Percentiles rank a stretch among this genome's conserved stretches.
phyloP scores from a whole-genome alignment of 2,888 invertebrate genomes.

The Volucella inanis region DNA sequence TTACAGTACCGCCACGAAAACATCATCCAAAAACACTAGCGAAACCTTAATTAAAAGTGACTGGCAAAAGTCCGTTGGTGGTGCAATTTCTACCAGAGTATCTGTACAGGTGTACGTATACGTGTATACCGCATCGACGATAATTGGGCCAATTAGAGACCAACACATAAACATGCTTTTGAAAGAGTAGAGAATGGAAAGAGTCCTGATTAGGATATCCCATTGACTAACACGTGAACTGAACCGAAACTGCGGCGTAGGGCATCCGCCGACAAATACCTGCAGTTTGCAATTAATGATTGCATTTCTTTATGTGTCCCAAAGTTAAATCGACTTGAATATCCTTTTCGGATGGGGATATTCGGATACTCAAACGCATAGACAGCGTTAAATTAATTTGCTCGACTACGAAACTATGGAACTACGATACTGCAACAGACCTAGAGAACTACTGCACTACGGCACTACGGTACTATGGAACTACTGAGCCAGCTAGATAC shows the following conservation, averaged over 20 bases:
- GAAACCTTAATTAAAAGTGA: constrained; percentile 72
- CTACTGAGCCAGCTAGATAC: neutral
- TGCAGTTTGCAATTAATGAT: constrained; percentile 74
- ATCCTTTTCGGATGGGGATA: constrained; percentile 52
- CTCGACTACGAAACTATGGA: constrained; percentile 20
- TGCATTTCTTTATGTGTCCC: constrained; percentile 69
- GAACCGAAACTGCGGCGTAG: constrained; percentile 45
- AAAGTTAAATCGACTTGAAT: constrained; percentile 73
- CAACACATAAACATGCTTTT: constrained; percentile 14
- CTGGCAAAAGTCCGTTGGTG: constrained; percentile 61
- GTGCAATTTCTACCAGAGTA: constrained; percentile 3
- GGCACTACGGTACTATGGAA: constrained; percentile 18
- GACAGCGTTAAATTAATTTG: constrained; percentile 62
- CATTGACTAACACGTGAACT: constrained; percentile 8
- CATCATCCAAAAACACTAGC: constrained; percentile 48
- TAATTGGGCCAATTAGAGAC: constrained; percentile 72
- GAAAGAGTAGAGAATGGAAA: no score
- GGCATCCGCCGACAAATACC: constrained; percentile 65
- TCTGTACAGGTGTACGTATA: constrained; percentile 7
- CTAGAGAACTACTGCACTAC: neutral
- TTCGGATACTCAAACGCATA: constrained; percentile 1
- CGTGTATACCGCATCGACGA: constrained; percentile 63
- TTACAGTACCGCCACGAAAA: constrained; percentile 35
- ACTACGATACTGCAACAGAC: neutral
- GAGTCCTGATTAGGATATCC: neutral